Evolutionary conservation across 2,888 invertebrate genomes (phyloP), one percentile per base, ranked within the genome.

Genomic region (Microplitis manilae): DNA sequence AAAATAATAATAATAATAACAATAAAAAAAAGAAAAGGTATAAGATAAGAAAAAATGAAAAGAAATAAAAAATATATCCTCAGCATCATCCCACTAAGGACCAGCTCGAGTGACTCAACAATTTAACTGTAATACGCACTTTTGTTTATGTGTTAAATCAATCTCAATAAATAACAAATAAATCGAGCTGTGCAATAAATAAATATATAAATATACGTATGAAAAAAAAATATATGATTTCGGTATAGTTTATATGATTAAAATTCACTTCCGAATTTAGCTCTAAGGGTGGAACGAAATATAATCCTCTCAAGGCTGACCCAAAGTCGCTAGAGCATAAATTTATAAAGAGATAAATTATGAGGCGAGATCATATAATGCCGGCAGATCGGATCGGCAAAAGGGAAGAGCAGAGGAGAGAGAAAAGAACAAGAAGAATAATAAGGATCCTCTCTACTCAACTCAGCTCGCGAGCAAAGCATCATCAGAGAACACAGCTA

Each of bases 291-390:
- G 73, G 73, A 73, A 73, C 73, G 73, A 73, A 73, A 73, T 59
- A 73, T 73, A 73, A 79, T 81, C 75, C 77, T 77, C 73, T 77
- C 73, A 76, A 71, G 76, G 65, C 65, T 68, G 73, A 67, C 68
- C 61, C 30, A 70, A 50, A 74, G 64, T 69, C 73, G 50, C 50
- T 62, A 20, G 60, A 68, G 68, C 73, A 73, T 69, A 77, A 77
- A 77, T 75, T 75, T 75, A 75, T 75, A 75, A 67, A 75, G 74
- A 75, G 68, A 75, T 68, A 75, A 75, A 75, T 75, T 75, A 75
- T 75, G 74, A 75, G 74, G 74, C 74, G 74, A 75, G 74, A 75
- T 75, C 74, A 75, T 75, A 75, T 75, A 75, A 75, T 75, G 60
- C 74, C 68, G 68, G 74, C 68, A 75, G 68, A 75, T 75, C 74